These are phyloP conservation scores for Ara ararauna DNA, from an alignment of 2,797 vertebrate species.

Conservation along the genomic window DNA sequence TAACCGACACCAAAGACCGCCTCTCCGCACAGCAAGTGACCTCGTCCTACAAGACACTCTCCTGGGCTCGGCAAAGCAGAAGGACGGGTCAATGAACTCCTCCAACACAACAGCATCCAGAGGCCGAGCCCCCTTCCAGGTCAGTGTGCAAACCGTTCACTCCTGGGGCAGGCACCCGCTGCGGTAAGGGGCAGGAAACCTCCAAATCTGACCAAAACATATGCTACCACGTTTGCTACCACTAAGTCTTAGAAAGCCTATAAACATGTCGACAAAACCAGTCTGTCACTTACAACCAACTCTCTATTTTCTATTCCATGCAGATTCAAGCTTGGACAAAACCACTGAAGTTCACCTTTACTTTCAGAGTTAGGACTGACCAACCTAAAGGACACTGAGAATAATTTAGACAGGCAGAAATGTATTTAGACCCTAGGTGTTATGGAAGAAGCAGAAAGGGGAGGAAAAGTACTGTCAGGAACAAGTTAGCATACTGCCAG, in stretches of 20 bases:
- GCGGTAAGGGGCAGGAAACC: slow-evolving; percentile 25
- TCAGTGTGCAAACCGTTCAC: slow-evolving; percentile 32
- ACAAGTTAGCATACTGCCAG: not conserved
- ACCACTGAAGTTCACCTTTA: slow-evolving; percentile 65
- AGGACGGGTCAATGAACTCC: not conserved
- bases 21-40: not conserved
- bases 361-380: slow-evolving; percentile 54
- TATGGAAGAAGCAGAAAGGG: not conserved
- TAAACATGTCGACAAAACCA: slow-evolving; percentile 67
- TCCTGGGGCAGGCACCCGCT: not conserved
- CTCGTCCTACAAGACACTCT: not conserved
- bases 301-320: slow-evolving; percentile 71
- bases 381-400: slow-evolving; percentile 46
- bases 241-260: slow-evolving; percentile 69
- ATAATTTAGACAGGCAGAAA: slow-evolving; percentile 54
- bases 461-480: not conserved
- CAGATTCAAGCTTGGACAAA: slow-evolving; percentile 70
- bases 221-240: slow-evolving; percentile 66
- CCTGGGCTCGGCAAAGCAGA: not conserved
- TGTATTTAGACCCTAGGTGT: slow-evolving; percentile 54
- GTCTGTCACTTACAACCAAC: slow-evolving; percentile 71
- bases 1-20: not conserved
- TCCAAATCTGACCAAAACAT: slow-evolving; percentile 23
- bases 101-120: not conserved
- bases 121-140: not conserved